Evolutionary conservation across 2,888 invertebrate species (phyloP), one percentile per base, ranked within the genome.

Genomic region (Trilocha varians): DNA sequence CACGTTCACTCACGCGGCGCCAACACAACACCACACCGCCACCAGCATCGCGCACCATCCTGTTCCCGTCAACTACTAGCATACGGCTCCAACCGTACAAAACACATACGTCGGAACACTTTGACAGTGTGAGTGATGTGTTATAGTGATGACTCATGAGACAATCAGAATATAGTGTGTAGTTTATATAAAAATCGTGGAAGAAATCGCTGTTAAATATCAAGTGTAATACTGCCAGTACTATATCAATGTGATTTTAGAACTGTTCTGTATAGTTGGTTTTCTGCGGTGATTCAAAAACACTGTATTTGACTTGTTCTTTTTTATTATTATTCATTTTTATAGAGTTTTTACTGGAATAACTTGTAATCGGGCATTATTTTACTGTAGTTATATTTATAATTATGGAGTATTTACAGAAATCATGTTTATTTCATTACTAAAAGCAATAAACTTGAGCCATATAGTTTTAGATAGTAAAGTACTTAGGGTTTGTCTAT

Each of bases 41-140:
- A 52, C 70, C n/a, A 48, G 67, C 9, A 57, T 83, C 42, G 60
- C 78, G 11, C 85, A 84, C 58, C 86, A 82, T 49, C 78, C 85
- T 5, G 85, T 86, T 58, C 77, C 82, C 25, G 85, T 86, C 48
- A 85, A 80, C 67, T 85, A 85, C 75, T 86, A 82, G 69, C 72
- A 64, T 25, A 33, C 32, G 38, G 25, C 38, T 34, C 34, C 18
- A 42, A 13, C 38, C 38, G 34, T 37, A 17, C 8, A 25, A 25
- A 25, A 25, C 25, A 5, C 11, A 25, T 25, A 25, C 25, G 25
- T 25, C 8, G 25, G 25, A 25, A 25, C 25, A 25, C 25, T 25
- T 11, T 25, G 25, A 25, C 11, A 25, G 6, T 11, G 11, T 11
- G 25, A 6, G 8, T 9, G 4, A 25, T 25, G 25, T 25, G 25